These are phyloP conservation scores for roundworm (Caenorhabditis elegans) DNA, from an alignment of 1,140 invertebrate species.

Conservation along the genomic window WBcel235 BX284602.5:4943001-4943500, in stretches of 20 bases:
- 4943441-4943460: constrained; percentile 26
- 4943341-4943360: constrained; percentile 17
- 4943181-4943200: background rate
- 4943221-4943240: background rate
- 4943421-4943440: constrained; percentile 6
- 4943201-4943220: background rate
- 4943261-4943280: background rate
- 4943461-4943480: background rate
- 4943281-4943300: constrained; percentile 36
- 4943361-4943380: constrained; percentile 41
- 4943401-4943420: background rate
- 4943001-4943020: no score
- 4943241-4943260: background rate
- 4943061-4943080: no score
- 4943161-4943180: no score
- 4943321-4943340: constrained; percentile 32
- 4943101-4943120: no score
- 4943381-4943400: constrained; percentile 39
- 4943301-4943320: constrained; percentile 36
- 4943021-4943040: no score
- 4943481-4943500: background rate
- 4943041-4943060: background rate
- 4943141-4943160: no score
- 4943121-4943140: no score
- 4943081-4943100: no score